Percentiles rank a stretch among this genome's conserved stretches.
Conservation (phyloP, 2,797 vertebrate species). For the Eremophila alpestris region DNA sequence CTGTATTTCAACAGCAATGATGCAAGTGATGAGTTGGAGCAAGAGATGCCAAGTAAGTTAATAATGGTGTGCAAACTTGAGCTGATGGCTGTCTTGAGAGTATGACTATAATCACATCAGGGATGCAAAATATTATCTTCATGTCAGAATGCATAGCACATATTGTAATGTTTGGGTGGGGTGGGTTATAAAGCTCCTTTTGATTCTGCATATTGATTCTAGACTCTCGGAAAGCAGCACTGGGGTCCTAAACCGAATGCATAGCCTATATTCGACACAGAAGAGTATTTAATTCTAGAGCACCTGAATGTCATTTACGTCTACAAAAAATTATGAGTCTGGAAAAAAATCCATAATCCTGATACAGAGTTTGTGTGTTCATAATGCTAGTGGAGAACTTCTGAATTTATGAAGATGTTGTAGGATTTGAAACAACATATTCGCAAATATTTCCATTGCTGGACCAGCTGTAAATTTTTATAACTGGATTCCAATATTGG, state of each 20-base stretch:
- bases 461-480: not conserved
- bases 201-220: not conserved
- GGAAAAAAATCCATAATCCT: not conserved
- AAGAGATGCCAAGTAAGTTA: not conserved
- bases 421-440: not conserved
- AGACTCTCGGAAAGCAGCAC: not conserved
- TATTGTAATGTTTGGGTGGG: not conserved
- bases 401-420: not conserved
- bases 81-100: not conserved
- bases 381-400: not conserved
- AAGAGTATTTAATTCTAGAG: not conserved
- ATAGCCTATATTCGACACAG: not conserved
- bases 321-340: not conserved
- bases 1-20: not conserved
- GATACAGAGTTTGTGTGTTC: not conserved
- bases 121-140: not conserved
- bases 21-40: not conserved
- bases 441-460: not conserved
- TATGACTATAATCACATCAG: not conserved
- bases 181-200: not conserved
- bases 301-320: not conserved
- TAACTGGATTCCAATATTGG: not conserved
- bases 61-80: not conserved
- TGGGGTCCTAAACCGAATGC: not conserved
- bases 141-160: not conserved